Base-by-base conservation (phyloP, 1,140 invertebrate genomes). In the Megalonaias nervosa region DNA sequence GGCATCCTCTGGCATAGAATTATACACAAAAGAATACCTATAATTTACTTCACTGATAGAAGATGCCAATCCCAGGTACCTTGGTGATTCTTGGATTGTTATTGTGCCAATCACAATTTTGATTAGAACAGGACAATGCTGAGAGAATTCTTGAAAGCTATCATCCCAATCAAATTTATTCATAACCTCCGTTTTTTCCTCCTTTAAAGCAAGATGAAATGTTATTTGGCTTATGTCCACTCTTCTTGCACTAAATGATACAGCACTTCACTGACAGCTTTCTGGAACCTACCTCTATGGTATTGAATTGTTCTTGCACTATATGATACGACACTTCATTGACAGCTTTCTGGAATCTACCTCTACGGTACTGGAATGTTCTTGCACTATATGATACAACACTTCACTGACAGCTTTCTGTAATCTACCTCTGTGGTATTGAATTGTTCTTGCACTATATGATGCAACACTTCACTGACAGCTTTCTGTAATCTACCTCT, bases 141-240 rank as follows among this genome's bases (percentile, higher is more conserved):
- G 19, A 19, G 23, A 15, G 26, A 48, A 19, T 21, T 69, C 67
- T 17, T 69, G 2, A 21, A 55, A 57, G 15, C 55, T 57, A 58
- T 57, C 26, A 58, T 71, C 58, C 69, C 69, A 71, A n/a, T 57
- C 17, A 71, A 71, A 71, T 26, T 71, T 57, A 21, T 17, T 71
- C 69, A 55, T 57, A 19, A 57, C 69, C 58, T 71, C 48, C 19
- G 57, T 13, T 17, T 58, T 71, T 58, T 57, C 56, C n/a, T n/a
- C 16, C 69, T 57, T 58, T 58, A 60, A 71, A 71, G 26, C 31
- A 57, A 57, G 69, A 71, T 58, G n/a, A n/a, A 58, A 26, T 23
- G 17, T 71, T 55, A 21, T 56, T 57, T 31, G n/a, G 26, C 17
- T 57, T 31, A 26, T 31, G 57, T 57, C n/a, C 19, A 21, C 58